Conservation (phyloP, 2,113 vertebrate species). For the Sigmodon hispidus region DNA sequence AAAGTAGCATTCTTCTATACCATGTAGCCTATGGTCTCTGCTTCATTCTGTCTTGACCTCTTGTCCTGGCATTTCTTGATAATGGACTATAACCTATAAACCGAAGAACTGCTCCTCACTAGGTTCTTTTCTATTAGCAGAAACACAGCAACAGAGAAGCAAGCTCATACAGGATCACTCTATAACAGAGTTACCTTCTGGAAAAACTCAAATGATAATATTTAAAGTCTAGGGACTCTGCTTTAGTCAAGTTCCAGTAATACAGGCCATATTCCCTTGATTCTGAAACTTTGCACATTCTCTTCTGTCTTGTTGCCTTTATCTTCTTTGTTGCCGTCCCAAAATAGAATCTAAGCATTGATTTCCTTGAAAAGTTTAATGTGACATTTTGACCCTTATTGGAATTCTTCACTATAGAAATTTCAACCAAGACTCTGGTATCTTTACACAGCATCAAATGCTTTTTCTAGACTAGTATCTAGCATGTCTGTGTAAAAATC, state of each 20-base stretch:
- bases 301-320: background rate
- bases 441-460: background rate
- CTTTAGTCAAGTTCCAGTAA: background rate
- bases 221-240: background rate
- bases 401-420: background rate
- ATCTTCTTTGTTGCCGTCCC: too few species aligned
- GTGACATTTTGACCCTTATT: background rate
- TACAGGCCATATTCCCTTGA: background rate
- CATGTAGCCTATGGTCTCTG: background rate
- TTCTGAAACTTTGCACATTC: background rate
- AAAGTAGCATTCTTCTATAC: background rate
- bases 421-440: background rate
- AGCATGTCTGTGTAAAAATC: background rate
- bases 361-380: background rate
- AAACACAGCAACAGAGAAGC: background rate
- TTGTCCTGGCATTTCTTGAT: background rate
- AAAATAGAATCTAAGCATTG: background rate
- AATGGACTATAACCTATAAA: background rate
- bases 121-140: too few species aligned
- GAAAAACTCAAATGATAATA: conserved; percentile 9
- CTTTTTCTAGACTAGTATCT: background rate
- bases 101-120: accelerated
- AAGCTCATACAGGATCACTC: background rate
- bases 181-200: background rate
- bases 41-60: background rate